Evolutionary conservation across 2,113 vertebrate genomes (phyloP).

Genomic region (Leucopsar rothschildi): DNA sequence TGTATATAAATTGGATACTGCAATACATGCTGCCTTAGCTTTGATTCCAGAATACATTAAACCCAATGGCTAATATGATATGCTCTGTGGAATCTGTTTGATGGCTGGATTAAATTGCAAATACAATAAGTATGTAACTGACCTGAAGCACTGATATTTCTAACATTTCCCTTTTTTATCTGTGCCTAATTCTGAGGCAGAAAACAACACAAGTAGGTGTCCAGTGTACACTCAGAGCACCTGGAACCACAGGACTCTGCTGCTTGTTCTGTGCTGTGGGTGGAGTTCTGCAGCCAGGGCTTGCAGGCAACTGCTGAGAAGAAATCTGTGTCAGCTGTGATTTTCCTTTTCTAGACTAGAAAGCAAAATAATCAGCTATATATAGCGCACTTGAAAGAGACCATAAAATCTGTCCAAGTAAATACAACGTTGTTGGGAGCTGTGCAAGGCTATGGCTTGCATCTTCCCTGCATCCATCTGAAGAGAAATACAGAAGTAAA

Average conservation of each 20-base stretch:
- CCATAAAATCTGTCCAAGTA: background rate
- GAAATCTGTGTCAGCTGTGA: slow-evolving; percentile 55
- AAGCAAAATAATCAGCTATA: slow-evolving; percentile 45
- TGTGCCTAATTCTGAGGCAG: background rate
- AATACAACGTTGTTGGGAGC: background rate
- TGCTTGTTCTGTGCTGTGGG: background rate
- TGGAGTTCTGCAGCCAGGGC: background rate
- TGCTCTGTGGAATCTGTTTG: background rate
- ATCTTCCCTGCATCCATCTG: background rate
- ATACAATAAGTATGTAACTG: background rate
- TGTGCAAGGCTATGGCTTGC: background rate
- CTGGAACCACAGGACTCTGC: background rate
- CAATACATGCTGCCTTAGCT: background rate
- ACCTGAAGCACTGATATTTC: background rate
- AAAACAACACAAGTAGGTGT: background rate
- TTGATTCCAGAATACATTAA: background rate
- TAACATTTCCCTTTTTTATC: background rate
- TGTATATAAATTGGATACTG: background rate
- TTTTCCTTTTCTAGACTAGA: slow-evolving; percentile 1
- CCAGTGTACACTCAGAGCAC: background rate
- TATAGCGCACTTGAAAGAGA: slow-evolving; percentile 46
- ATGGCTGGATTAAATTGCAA: background rate
- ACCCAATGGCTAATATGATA: background rate
- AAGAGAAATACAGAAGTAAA: background rate
- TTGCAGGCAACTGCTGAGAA: slow-evolving; percentile 9